Base-by-base conservation (phyloP, 2,113 vertebrate species). In the Dromaius novaehollandiae region DNA sequence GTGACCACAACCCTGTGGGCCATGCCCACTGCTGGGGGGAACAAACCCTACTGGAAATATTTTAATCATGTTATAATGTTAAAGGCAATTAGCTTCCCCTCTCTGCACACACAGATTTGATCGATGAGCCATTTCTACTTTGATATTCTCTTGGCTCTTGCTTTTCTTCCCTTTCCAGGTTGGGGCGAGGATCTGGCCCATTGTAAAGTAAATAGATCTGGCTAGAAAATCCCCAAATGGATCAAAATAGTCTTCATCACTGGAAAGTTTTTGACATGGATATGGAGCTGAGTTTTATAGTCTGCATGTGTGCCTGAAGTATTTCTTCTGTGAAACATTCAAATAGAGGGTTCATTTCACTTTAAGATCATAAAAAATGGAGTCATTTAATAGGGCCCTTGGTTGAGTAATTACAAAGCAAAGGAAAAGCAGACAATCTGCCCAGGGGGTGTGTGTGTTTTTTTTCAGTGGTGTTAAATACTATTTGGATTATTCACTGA, bases 401-500 rank as follows among this genome's bases (percentile, higher is more conserved):
- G 96, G 95, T 93, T 97, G 85, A 73, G 94, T 96, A 96, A 96
- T 97, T 97, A 95, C 0, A n/a, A 95, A 96, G 95, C 64, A 96
- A 97, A 97, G 93, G 90, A 94, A 96, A 97, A 96, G 94, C 94
- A 96, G 96, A 96, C 93, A 96, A 96, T 94, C 94, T 9, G 19
- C 95, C 95, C 61, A 88, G 92, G 69, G 89, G 80, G 90, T 76
- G 77, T 36, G 28, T 89, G 82, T 88, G 95, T 82, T 92, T 95
- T 97, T 97, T 96, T 96, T 94, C 92, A 89, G 96, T 94, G 87
- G 96, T 98, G 96, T 98, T 98, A 98, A 98, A 98, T 95, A 96
- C 97, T 96, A 97, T 97, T 97, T 98, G 97, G 97, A 97, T 97
- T 97, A 97, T 97, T 98, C 97, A 97, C 96, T 98, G 96, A 97